Conservation (phyloP, 2,113 vertebrate genomes). For the Stictonetta naevosa region DNA sequence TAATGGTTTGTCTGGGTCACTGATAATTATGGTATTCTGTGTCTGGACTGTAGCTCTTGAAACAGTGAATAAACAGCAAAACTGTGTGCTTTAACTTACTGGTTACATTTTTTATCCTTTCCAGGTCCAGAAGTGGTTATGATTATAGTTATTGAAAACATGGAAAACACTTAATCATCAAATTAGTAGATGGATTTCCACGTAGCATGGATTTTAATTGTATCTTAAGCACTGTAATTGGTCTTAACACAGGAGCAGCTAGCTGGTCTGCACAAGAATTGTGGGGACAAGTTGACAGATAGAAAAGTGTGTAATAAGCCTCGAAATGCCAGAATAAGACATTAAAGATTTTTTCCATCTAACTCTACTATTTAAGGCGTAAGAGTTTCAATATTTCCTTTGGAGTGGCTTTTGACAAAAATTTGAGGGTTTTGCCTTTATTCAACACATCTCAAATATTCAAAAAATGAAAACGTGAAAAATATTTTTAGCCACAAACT, state of each 20-base stretch:
- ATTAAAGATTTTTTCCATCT: neutral
- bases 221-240: neutral
- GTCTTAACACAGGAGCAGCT: neutral
- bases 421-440: neutral
- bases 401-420: neutral
- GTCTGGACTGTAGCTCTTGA: neutral
- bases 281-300: neutral
- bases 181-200: slow-evolving; percentile 15
- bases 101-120: neutral
- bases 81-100: neutral
- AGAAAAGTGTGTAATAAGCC: neutral
- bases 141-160: neutral
- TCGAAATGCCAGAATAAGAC: neutral
- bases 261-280: neutral
- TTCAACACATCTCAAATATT: neutral
- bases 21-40: neutral
- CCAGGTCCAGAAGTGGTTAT: neutral
- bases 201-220: slow-evolving; percentile 25
- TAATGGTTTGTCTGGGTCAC: neutral
- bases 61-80: neutral
- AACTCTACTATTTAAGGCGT: neutral
- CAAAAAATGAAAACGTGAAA: neutral
- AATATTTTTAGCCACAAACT: neutral
- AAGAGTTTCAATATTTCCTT: neutral
- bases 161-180: slow-evolving; percentile 1